Percentiles rank a stretch among this genome's conserved stretches.
Conservation (phyloP, 2,888 invertebrate species). For the Rotaria magnacalcarata region DNA sequence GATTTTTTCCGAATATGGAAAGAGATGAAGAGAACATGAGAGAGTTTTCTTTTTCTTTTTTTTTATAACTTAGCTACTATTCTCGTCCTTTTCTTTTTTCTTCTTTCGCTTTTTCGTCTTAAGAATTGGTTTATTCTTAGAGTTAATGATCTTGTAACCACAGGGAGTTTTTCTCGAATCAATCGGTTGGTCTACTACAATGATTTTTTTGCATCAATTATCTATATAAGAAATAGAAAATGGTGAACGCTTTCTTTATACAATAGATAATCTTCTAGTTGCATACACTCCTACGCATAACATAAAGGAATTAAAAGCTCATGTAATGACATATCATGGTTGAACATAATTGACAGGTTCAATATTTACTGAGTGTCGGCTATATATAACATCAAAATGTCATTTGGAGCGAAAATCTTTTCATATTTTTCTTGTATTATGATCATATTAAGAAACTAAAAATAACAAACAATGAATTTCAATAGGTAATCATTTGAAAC, state of each 20-base stretch:
- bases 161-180: not conserved
- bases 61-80: not conserved
- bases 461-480: not conserved
- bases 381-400: not conserved
- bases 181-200: not conserved
- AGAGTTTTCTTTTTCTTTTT: not conserved
- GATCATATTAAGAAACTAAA: not conserved
- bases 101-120: not conserved
- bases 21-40: not conserved
- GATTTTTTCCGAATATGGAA: not conserved
- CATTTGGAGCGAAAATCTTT: not conserved
- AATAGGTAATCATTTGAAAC: no score
- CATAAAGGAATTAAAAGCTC: not conserved
- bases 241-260: not conserved
- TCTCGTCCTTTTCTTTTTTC: not conserved
- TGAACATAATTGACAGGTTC: not conserved
- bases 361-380: not conserved
- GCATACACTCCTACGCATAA: not conserved
- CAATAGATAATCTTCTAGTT: not conserved
- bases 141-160: not conserved
- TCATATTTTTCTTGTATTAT: not conserved
- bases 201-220: slow-evolving; percentile 7
- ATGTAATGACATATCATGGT: not conserved
- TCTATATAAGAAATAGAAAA: not conserved
- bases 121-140: not conserved